Evolutionary conservation across 2,888 invertebrate genomes (phyloP).

Genomic region (Abscondita cerata): DNA sequence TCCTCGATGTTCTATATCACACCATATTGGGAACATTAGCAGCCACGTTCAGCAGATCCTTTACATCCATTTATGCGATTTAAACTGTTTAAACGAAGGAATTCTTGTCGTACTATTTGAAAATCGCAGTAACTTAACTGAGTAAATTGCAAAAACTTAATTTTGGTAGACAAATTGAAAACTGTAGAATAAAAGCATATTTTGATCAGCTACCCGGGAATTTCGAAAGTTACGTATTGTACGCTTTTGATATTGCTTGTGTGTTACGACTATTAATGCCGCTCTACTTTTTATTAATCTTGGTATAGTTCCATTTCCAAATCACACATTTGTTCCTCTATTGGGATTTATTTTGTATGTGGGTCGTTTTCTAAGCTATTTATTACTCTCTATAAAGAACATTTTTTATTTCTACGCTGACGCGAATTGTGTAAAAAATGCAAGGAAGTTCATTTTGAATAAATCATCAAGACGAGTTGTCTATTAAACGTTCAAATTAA

Average conservation of each 20-base stretch:
- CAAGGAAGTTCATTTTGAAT: background rate
- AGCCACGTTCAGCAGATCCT: slow-evolving; percentile 13
- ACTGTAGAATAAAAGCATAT: slow-evolving; percentile 7
- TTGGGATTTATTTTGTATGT: slow-evolving; percentile 16
- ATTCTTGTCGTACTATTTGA: no score
- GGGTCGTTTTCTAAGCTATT: background rate
- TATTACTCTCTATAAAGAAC: no score
- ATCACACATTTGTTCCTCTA: slow-evolving; percentile 17
- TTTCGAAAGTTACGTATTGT: slow-evolving; percentile 25
- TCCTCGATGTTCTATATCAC: slow-evolving; percentile 29
- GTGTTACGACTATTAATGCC: slow-evolving; percentile 40
- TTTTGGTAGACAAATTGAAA: background rate
- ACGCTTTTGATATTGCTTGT: slow-evolving; percentile 38
- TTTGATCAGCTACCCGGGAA: slow-evolving; percentile 11
- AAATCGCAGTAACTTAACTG: no score
- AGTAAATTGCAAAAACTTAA: no score
- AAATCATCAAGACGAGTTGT: slow-evolving; percentile 2
- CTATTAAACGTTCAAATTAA: slow-evolving; percentile 13
- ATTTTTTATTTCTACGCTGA: no score
- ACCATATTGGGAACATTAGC: slow-evolving; percentile 26
- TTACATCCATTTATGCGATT: background rate
- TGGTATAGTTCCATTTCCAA: slow-evolving; percentile 15
- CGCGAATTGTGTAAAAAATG: no score
- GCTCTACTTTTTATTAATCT: slow-evolving; percentile 39
- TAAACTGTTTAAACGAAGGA: no score